Evolutionary conservation across 2,888 invertebrate genomes (phyloP).

Genomic region (Drosophila setosimentum): DNA sequence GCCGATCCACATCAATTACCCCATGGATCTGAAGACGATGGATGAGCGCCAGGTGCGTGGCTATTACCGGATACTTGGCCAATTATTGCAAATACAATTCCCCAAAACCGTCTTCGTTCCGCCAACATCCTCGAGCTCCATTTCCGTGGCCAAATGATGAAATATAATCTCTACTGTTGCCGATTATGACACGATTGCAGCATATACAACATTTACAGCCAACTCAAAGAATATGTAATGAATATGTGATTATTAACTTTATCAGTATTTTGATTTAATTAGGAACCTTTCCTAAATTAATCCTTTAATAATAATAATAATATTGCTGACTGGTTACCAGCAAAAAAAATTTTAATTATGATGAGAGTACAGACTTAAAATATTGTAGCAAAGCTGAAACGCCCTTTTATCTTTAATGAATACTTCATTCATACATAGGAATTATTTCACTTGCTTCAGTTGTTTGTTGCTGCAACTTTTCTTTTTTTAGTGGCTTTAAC

Average conservation of each 20-base stretch:
- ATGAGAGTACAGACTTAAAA: not conserved
- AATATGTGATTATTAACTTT: not conserved
- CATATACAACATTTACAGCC: not conserved
- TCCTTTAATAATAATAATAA: not conserved
- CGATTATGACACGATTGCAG: not conserved
- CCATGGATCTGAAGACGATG: constrained; percentile 92
- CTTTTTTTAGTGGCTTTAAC: not conserved
- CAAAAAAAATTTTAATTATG: not conserved
- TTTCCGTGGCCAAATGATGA: constrained; percentile 92
- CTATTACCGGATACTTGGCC: constrained; percentile 94
- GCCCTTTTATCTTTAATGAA: not conserved
- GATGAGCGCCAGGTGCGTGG: constrained; percentile 82
- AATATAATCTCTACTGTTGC: too few species aligned
- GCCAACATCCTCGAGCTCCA: constrained; percentile 96
- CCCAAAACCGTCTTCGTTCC: constrained; percentile 94
- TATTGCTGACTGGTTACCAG: not conserved
- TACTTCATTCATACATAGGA: not conserved
- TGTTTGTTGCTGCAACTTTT: not conserved
- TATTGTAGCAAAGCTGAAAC: not conserved
- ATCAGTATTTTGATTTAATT: not conserved
- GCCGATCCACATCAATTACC: constrained; percentile 93
- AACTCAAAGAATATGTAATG: not conserved
- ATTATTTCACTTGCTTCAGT: not conserved
- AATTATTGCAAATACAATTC: constrained; percentile 98
- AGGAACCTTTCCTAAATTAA: not conserved